Evolutionary conservation across 2,797 vertebrate species (phyloP), one percentile per base, ranked within the genome.

Genomic region (Cyclura pinguis): DNA sequence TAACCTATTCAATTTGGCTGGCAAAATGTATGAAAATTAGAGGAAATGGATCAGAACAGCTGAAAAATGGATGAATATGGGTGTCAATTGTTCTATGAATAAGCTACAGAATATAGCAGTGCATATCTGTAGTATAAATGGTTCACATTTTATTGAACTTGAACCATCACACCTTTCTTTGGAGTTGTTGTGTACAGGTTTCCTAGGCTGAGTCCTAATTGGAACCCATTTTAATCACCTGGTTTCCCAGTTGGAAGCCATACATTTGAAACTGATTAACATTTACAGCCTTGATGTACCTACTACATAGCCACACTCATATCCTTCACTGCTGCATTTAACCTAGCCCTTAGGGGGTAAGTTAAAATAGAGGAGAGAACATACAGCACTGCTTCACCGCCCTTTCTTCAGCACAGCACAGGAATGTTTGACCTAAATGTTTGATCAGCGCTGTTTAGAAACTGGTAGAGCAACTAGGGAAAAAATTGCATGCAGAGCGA

Each of bases 321-420:
- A 92, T 82, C 59, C 69, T 92, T 88, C 88, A 80, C 57, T 74
- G 82, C 78, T 92, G 92, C 92, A 84, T 91, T 86, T 77, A 88
- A 91, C 69, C 64, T 83, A 91, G 93, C 62, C 81, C 86, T 92
- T 91, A 83, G 84, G 81, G 38, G 24, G 59, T 95, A 93, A 88
- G 76, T 72, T 94, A 94, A 84, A 57, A 87, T 0, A 72, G 74
- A 82, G 35, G 64, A 81, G 27, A 9, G n/a, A 42, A 80, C 64
- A 47, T 69, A 32, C 20, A 73, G 50, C 4, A 13, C 76, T 59
- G 85, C 20, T 82, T 6, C 69, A 73, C 27, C 88, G 73, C 47
- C 42, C 1, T 6, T n/a, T 74, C 10, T 10, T 62, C 85, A 84
- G 4, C 73, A 91, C 47, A 89, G 9, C 5, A 93, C 74, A 88